Conservation (phyloP, 2,797 vertebrate genomes). For the Cercopithecus petaurista region DNA sequence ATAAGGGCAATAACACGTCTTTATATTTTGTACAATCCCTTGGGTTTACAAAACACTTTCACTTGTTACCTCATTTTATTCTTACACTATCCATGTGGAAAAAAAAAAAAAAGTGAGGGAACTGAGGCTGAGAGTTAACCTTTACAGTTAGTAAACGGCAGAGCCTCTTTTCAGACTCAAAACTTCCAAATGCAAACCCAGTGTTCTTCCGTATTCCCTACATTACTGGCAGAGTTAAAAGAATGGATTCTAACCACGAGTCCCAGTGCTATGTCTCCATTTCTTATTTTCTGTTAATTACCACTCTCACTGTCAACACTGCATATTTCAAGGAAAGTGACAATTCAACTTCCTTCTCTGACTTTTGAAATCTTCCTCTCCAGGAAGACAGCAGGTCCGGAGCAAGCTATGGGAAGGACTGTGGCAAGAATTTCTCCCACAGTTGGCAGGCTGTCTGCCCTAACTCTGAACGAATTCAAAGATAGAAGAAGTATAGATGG, state of each 20-base stretch:
- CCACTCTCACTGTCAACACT: constrained; percentile 50
- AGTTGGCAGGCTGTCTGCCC: neutral
- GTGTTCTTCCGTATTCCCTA: neutral
- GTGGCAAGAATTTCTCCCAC: neutral
- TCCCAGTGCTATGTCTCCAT: neutral
- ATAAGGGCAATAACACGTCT: neutral
- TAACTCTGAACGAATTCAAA: neutral
- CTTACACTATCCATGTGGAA: neutral
- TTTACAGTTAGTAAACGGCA: neutral
- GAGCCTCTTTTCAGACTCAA: neutral
- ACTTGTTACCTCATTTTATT: neutral
- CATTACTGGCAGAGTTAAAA: neutral
- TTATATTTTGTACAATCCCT: neutral
- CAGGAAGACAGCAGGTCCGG: neutral
- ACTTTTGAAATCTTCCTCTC: constrained; percentile 21
- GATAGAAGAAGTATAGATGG: neutral
- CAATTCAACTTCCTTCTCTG: constrained; percentile 41
- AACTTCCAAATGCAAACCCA: neutral
- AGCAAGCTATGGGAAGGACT: neutral
- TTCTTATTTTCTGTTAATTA: constrained; percentile 62
- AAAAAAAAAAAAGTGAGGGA: neutral
- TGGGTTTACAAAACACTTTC: neutral
- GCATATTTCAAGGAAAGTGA: constrained; percentile 57
- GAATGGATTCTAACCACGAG: neutral
- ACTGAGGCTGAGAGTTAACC: neutral